Percentiles rank a stretch among this genome's conserved stretches.
Conservation (phyloP, 2,113 vertebrate species). For the Bos javanicus region DNA sequence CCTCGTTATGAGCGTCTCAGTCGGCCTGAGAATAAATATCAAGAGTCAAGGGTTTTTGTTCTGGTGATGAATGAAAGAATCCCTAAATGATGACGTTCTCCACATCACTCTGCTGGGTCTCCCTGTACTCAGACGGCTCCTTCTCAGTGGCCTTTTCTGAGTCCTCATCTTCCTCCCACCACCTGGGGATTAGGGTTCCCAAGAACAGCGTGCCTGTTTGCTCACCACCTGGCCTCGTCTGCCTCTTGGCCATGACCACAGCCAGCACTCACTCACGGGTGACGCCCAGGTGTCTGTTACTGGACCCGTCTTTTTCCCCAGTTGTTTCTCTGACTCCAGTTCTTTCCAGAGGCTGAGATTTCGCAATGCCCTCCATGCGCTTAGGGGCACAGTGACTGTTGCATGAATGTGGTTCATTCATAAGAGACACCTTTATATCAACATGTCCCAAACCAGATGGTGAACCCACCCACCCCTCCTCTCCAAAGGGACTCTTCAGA, state of each 20-base stretch:
- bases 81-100: neutral
- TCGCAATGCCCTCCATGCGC: neutral
- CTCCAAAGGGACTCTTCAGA: neutral
- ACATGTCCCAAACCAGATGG: neutral
- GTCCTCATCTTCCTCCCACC: neutral
- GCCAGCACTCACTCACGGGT: neutral
- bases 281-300: neutral
- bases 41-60: neutral
- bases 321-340: neutral
- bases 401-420: neutral
- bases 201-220: neutral
- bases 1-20: neutral
- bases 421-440: neutral
- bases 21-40: neutral
- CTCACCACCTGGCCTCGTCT: neutral
- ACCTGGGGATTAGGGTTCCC: neutral
- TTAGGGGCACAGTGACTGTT: neutral
- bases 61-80: neutral
- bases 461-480: neutral
- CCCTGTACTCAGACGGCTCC: neutral
- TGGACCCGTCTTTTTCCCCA: neutral
- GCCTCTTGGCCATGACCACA: neutral
- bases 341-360: neutral
- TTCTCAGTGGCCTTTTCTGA: neutral
- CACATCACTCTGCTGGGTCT: neutral